Evolutionary conservation across 2,888 invertebrate genomes (phyloP).

Genomic region (Acrocera orbiculus): DNA sequence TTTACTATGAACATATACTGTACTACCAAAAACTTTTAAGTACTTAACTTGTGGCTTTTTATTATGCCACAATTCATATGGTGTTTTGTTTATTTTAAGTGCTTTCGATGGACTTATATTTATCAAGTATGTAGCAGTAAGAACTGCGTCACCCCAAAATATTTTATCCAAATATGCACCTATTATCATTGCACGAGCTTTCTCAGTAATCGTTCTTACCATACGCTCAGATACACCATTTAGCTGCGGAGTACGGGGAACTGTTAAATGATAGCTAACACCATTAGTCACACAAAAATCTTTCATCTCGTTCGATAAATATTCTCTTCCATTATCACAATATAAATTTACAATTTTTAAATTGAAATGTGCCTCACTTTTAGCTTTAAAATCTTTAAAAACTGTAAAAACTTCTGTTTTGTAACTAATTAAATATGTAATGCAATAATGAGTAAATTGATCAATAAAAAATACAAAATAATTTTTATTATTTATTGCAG

Average conservation of each 20-base stretch:
- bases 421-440: constrained; percentile 18
- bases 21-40: constrained; percentile 21
- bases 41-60: constrained; percentile 18
- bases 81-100: constrained; percentile 17
- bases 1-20: constrained; percentile 19
- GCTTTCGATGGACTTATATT: constrained; percentile 21
- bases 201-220: constrained; percentile 23
- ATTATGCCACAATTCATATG: constrained; percentile 22
- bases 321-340: constrained; percentile 20
- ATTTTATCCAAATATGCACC: constrained; percentile 16
- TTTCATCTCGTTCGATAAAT: constrained; percentile 19
- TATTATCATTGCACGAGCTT: constrained; percentile 19
- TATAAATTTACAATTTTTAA: constrained; percentile 18
- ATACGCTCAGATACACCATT: constrained; percentile 25
- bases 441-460: constrained; percentile 20
- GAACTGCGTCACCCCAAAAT: constrained; percentile 24
- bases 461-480: constrained; percentile 21
- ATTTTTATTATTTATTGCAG: constrained; percentile 18
- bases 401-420: constrained; percentile 18
- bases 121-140: constrained; percentile 22
- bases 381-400: too few species aligned
- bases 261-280: constrained; percentile 22
- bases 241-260: constrained; percentile 24
- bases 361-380: constrained; percentile 16
- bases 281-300: constrained; percentile 19